Conservation (phyloP, 2,113 vertebrate genomes). For the Chrysochloris asiatica region DNA sequence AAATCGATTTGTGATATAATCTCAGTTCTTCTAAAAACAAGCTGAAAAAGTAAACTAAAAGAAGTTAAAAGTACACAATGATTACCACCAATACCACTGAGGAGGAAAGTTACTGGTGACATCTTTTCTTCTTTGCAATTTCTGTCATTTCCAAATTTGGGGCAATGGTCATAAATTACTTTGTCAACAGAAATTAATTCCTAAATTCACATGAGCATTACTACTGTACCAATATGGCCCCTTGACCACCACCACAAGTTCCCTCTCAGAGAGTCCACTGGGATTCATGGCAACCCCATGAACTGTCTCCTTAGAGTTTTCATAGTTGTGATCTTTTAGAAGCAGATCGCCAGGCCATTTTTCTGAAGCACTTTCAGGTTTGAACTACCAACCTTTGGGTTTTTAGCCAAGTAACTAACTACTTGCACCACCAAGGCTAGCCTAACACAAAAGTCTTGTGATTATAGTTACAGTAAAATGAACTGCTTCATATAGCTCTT, state of each 20-base stretch:
- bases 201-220: conserved; percentile 46
- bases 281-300: neutral
- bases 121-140: conserved; percentile 10
- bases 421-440: neutral
- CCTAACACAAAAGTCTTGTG: neutral
- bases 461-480: neutral
- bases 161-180: conserved; percentile 29
- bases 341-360: neutral
- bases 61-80: neutral
- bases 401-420: neutral
- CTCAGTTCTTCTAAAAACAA: conserved; percentile 34
- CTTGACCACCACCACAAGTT: neutral
- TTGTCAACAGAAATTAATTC: conserved; percentile 41
- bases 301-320: neutral
- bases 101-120: neutral
- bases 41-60: neutral
- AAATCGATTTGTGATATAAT: neutral
- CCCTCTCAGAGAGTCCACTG: neutral
- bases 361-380: neutral
- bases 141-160: conserved; percentile 42
- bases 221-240: too few relatives aligned
- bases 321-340: neutral
- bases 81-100: conserved; percentile 19
- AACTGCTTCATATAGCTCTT: too few relatives aligned
- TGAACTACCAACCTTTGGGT: neutral